phyloP scores from a whole-genome alignment of 2,888 invertebrate genomes.

The Saturnia japonica region DNA sequence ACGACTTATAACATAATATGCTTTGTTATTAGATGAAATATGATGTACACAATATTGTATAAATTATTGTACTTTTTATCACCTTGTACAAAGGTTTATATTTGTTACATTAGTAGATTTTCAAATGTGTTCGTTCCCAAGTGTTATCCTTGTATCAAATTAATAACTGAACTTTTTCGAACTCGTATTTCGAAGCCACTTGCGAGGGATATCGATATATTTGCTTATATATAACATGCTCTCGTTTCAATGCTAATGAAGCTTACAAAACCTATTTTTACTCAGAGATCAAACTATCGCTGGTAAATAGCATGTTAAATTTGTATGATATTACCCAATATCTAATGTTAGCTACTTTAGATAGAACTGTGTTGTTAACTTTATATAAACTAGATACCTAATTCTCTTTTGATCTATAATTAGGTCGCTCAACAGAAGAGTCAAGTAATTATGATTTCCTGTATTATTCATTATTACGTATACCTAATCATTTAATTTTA shows the following conservation, averaged over 20 bases:
- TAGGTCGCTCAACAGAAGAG: too few species aligned
- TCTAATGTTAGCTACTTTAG: not conserved
- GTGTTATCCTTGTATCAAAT: not conserved
- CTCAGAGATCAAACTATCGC: not conserved
- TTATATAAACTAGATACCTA: not conserved
- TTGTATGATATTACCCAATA: slow-evolving; percentile 12
- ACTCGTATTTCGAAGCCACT: not conserved
- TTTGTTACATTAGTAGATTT: not conserved
- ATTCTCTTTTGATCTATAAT: too few species aligned
- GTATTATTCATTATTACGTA: too few species aligned
- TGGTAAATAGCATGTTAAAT: slow-evolving; percentile 1
- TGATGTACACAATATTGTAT: not conserved
- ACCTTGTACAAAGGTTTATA: not conserved
- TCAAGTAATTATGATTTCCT: too few species aligned
- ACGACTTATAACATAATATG: not conserved
- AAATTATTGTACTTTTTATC: not conserved
- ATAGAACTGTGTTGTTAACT: not conserved
- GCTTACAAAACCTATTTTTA: slow-evolving; percentile 1
- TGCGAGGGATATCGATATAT: not conserved
- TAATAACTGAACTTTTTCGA: too few species aligned
- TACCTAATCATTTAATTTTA: not conserved
- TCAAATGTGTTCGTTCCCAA: not conserved
- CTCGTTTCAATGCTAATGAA: slow-evolving; percentile 11
- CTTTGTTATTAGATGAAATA: not conserved
- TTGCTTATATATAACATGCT: slow-evolving; percentile 16